Base-by-base conservation (phyloP, 2,797 vertebrate genomes). In the Acropternis orthonyx region DNA sequence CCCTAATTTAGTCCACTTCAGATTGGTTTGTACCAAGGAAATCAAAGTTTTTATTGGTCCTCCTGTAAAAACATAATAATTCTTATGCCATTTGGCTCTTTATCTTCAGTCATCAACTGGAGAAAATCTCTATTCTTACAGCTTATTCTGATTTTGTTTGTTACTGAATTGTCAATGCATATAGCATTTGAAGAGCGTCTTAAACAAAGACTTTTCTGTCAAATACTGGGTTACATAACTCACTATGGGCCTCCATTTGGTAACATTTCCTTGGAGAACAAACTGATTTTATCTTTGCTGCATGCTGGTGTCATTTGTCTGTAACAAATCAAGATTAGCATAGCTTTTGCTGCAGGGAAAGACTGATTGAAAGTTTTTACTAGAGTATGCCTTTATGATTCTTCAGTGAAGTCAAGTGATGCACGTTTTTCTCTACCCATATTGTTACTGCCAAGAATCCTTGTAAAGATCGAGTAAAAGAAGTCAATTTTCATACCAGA, bases 401-500 rank as follows among this genome's bases (percentile, higher is more conserved):
- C 66, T 88, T 93, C 58, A 39, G 28, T 32, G 12, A 83, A 92
- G 46, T 78, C 46, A 66, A 82, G 27, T 62, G 52, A 46, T 87
- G 59, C 54, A 56, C 36, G n/a, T 94, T 91, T 95, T 95, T 81
- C 56, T 89, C 94, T 81, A 88, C 74, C 71, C 88, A 8, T 63
- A 54, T 28, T 63, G 14, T 79, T 92, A 49, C 52, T 96, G 86
- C 90, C 93, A 95, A 89, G 83, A 94, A 82, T 90, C 21, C 63
- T 92, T 65, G 84, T 87, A 90, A 90, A 91, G 86, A 95, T 81
- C 72, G 88, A 95, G 71, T 69, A 76, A 78, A 77, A 90, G 16
- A 84, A 92, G 74, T 73, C 80, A 56, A n/a, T 93, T 95, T 94
- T 95, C 93, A 94, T 94, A 77, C 76, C 77, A 92, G 30, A 89